Conservation (phyloP, 2,888 invertebrate genomes). For the Minunthozetes semirufus region DNA sequence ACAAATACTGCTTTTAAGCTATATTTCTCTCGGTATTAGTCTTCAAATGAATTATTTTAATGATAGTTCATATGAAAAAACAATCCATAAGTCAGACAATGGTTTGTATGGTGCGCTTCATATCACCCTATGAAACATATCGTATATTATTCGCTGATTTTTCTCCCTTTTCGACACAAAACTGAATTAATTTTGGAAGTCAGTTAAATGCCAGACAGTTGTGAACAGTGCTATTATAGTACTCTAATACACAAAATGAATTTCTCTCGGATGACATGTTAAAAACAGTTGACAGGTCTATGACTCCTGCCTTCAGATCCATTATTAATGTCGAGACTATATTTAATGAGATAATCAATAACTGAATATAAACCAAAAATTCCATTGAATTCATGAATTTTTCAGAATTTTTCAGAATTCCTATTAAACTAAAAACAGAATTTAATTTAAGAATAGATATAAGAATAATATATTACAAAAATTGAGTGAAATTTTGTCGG, state of each 20-base stretch:
- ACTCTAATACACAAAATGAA: slow-evolving; percentile 8
- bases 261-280: slow-evolving; percentile 23
- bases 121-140: not conserved
- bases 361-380: slow-evolving; percentile 1
- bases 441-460: not conserved
- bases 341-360: slow-evolving; percentile 23
- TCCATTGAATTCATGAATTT: not conserved
- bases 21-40: not conserved
- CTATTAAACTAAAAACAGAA: not conserved
- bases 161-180: not conserved
- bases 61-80: not conserved
- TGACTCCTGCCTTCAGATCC: not conserved
- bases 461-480: not conserved
- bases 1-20: slow-evolving; percentile 18
- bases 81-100: slow-evolving; percentile 17
- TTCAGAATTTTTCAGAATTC: not conserved
- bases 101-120: not conserved
- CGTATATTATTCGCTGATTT: not conserved
- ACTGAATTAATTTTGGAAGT: slow-evolving; percentile 9
- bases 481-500: too few relatives aligned
- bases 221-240: not conserved
- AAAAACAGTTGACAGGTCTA: slow-evolving; percentile 1
- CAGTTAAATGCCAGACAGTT: not conserved
- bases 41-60: slow-evolving; percentile 21
- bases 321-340: not conserved